These are phyloP conservation scores for Eustalomyia histrio DNA, from an alignment of 2,888 invertebrate species.

Conservation along the genomic window DNA sequence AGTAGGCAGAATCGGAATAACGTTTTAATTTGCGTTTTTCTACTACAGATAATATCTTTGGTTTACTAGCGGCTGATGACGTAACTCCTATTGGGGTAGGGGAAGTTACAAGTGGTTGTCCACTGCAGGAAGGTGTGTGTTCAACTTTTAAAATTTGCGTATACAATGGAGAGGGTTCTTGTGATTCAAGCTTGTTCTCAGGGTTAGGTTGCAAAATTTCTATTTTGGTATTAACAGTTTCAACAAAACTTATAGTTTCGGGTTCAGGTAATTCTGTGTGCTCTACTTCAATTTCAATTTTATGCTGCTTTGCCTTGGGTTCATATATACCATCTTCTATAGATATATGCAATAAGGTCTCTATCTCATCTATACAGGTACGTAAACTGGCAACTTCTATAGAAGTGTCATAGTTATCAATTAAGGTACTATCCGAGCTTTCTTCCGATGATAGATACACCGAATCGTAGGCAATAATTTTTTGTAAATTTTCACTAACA, in stretches of 20 bases:
- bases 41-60: slow-evolving; percentile 81
- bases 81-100: slow-evolving; percentile 66
- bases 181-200: background rate
- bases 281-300: slow-evolving; percentile 51
- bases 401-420: slow-evolving; percentile 71
- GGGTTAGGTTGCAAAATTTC: slow-evolving; percentile 51
- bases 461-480: slow-evolving; percentile 79
- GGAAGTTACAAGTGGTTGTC: slow-evolving; percentile 19
- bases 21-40: slow-evolving; percentile 78
- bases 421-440: slow-evolving; percentile 76
- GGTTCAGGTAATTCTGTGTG: slow-evolving; percentile 23
- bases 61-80: slow-evolving; percentile 79
- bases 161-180: slow-evolving; percentile 66
- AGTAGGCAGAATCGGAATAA: slow-evolving; percentile 69
- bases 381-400: slow-evolving; percentile 63
- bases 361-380: slow-evolving; percentile 55
- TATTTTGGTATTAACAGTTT: slow-evolving; percentile 57
- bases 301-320: slow-evolving; percentile 70
- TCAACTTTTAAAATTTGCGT: slow-evolving; percentile 74
- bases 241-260: slow-evolving; percentile 35
- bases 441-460: slow-evolving; percentile 79
- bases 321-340: slow-evolving; percentile 77
- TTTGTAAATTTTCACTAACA: slow-evolving; percentile 70
- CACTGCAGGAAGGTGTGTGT: slow-evolving; percentile 63
- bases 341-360: slow-evolving; percentile 75